Conservation (phyloP, 1,140 invertebrate genomes). For the Hyposmocoma kahamanoa region DNA sequence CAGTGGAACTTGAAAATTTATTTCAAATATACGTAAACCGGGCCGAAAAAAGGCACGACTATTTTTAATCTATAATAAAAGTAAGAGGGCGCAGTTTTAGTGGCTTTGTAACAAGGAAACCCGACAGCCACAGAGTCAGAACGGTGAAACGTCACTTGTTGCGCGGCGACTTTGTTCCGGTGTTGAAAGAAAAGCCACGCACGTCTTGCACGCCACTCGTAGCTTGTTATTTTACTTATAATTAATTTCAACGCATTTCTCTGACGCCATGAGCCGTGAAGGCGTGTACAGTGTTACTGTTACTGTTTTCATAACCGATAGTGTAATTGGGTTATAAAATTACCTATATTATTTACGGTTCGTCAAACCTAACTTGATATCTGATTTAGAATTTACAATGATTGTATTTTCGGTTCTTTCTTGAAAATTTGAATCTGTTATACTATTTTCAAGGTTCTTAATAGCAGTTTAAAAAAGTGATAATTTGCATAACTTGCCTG, state of each 20-base stretch:
- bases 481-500: too few species aligned
- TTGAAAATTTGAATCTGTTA: too few species aligned
- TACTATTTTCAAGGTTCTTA: too few species aligned
- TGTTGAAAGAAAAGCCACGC: conserved; percentile 65
- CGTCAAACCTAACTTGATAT: too few species aligned
- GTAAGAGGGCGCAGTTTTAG: not conserved
- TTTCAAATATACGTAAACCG: not conserved
- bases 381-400: too few species aligned
- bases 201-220: conserved; percentile 27
- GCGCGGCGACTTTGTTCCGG: conserved; percentile 61
- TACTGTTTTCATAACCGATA: too few species aligned
- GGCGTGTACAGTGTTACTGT: not conserved
- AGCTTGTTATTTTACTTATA: conserved; percentile 43
- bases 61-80: not conserved
- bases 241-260: conserved; percentile 48
- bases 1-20: conserved; percentile 17
- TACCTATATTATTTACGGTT: too few species aligned
- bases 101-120: conserved; percentile 24
- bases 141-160: conserved; percentile 62
- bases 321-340: too few species aligned
- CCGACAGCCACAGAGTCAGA: conserved; percentile 29
- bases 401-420: too few species aligned
- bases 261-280: conserved; percentile 13
- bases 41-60: not conserved
- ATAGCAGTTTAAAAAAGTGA: too few species aligned